These are phyloP conservation scores for Andricus curvator DNA, from an alignment of 2,888 invertebrate species.

Conservation along the genomic window DNA sequence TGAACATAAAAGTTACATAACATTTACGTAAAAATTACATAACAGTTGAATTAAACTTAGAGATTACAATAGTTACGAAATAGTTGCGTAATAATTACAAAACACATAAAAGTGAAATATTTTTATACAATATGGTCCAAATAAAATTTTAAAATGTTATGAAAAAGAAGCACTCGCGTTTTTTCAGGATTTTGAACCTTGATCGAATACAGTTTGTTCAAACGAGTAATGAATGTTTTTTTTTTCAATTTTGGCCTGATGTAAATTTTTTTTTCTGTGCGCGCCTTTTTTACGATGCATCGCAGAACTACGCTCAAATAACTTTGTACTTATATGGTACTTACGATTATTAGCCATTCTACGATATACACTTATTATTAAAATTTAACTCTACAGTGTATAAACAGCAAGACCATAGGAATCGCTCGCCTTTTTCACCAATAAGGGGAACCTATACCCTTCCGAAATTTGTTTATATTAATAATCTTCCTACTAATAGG, in stretches of 20 bases:
- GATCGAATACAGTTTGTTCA: neutral
- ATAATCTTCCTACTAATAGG: too few relatives aligned
- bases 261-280: conserved; percentile 4
- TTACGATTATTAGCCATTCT: conserved; percentile 41
- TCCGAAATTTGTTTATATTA: too few relatives aligned
- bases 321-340: conserved; percentile 20
- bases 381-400: conserved; percentile 15
- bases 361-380: conserved; percentile 25
- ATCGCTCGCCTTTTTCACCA: conserved; percentile 48
- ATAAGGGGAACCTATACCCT: too few relatives aligned
- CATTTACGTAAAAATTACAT: neutral
- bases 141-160: neutral
- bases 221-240: neutral
- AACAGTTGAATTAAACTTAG: neutral
- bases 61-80: neutral
- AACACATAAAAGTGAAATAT: neutral
- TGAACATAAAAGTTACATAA: neutral
- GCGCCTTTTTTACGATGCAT: conserved; percentile 7
- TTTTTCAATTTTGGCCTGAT: neutral
- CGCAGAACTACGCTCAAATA: conserved; percentile 14
- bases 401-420: conserved; percentile 54
- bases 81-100: neutral
- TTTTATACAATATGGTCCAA: neutral
- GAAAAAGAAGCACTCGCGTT: neutral
- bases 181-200: neutral